Percentiles rank a stretch among this genome's conserved stretches.
Evolutionary conservation across 2,797 vertebrate species (phyloP).

Genomic region (Spondyliosoma cantharus): DNA sequence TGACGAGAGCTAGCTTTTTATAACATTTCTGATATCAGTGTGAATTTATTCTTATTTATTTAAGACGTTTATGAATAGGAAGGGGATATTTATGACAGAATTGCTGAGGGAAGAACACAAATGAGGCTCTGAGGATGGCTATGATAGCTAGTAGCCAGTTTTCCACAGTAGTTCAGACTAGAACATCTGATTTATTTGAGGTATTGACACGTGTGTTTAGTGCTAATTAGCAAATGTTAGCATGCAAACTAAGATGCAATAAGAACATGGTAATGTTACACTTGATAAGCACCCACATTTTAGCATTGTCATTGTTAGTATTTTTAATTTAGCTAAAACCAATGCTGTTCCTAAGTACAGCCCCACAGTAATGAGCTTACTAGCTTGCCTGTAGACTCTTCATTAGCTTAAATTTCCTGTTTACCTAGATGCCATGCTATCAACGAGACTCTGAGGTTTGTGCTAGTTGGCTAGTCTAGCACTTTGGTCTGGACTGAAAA

Average conservation of each 20-base stretch:
- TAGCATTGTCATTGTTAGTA: background rate
- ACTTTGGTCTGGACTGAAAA: too few species aligned
- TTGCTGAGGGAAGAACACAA: background rate
- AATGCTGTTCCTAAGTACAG: background rate
- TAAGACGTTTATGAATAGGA: background rate
- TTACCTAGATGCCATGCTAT: too few species aligned
- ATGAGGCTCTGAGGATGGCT: background rate
- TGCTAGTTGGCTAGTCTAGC: too few species aligned
- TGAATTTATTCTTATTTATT: background rate
- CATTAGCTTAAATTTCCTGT: too few species aligned
- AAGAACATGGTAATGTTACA: background rate
- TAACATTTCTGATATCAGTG: too few species aligned
- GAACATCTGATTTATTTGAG: background rate
- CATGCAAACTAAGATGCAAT: background rate
- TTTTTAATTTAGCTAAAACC: background rate
- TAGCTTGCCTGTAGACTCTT: background rate
- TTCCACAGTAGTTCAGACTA: background rate
- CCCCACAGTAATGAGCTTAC: background rate
- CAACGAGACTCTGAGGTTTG: too few species aligned
- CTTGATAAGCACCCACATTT: background rate
- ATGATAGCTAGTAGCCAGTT: background rate
- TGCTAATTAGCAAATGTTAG: background rate
- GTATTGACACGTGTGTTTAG: background rate
- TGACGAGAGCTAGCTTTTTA: background rate
- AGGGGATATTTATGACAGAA: background rate